phyloP scores from a whole-genome alignment of 2,888 invertebrate species.

The Mycalesis mineus region DNA sequence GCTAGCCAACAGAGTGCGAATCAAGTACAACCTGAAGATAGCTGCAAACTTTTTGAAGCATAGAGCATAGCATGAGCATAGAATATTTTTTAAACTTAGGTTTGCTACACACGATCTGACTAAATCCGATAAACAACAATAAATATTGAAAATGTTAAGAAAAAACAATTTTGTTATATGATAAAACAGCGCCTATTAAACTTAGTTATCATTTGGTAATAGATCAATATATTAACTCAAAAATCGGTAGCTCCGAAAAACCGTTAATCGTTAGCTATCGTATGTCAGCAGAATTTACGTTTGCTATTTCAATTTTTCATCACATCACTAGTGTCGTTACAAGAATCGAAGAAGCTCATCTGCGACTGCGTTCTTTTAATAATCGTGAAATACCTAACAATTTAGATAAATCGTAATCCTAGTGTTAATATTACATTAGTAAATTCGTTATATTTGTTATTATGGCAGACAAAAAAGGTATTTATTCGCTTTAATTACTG shows the following conservation, averaged over 20 bases:
- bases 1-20: constrained; percentile 27
- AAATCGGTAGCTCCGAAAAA: constrained; percentile 7
- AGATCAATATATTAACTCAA: too few relatives aligned
- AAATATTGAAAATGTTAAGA: too few relatives aligned
- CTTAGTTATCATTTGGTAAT: too few relatives aligned
- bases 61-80: constrained; percentile 11
- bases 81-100: neutral
- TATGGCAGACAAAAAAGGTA: constrained; percentile 80
- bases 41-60: constrained; percentile 19
- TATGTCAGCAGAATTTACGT: neutral
- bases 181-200: too few relatives aligned
- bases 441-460: constrained; percentile 51
- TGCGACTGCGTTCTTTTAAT: constrained; percentile 55
- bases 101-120: neutral
- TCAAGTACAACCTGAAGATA: constrained; percentile 38
- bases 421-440: constrained; percentile 47
- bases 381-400: constrained; percentile 42
- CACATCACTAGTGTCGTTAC: constrained; percentile 49
- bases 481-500: constrained; percentile 55
- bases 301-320: neutral
- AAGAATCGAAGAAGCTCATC: constrained; percentile 47
- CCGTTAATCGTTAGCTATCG: neutral
- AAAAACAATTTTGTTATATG: too few relatives aligned
- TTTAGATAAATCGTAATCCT: constrained; percentile 38
- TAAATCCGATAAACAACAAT: neutral